Conservation (phyloP, 2,113 vertebrate genomes). For the Nerophis lumbriciformis region DNA sequence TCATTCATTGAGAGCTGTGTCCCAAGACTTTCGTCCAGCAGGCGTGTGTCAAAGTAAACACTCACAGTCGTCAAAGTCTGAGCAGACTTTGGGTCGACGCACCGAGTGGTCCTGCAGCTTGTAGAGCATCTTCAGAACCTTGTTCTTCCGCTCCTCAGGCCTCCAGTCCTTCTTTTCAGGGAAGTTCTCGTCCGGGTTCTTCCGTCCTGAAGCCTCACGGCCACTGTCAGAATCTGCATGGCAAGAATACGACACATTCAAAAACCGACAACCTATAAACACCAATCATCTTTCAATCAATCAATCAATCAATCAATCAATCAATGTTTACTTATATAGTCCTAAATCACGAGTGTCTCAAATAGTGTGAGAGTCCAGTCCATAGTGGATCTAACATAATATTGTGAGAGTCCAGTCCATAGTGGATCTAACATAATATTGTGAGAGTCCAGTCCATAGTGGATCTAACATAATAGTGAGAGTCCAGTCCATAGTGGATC, state of each 20-base stretch:
- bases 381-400: too few species aligned
- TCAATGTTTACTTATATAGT: too few species aligned
- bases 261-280: too few species aligned
- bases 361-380: too few species aligned
- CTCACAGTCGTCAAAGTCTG: conserved; percentile 68
- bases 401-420: too few species aligned
- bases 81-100: conserved; percentile 20
- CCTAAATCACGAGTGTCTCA: too few species aligned
- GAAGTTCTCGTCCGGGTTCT: background rate
- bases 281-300: too few species aligned
- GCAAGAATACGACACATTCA: background rate
- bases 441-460: too few species aligned
- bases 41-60: conserved; percentile 5
- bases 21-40: background rate
- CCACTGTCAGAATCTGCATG: conserved; percentile 29
- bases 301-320: too few species aligned
- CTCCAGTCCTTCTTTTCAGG: conserved; percentile 28
- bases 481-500: too few species aligned
- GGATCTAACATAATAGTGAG: too few species aligned
- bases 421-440: too few species aligned
- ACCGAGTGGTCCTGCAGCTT: conserved; percentile 52
- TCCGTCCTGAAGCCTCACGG: background rate
- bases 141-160: conserved; percentile 50
- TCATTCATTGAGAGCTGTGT: background rate
- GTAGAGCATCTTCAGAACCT: conserved; percentile 57